Evolutionary conservation across 2,113 vertebrate species (phyloP).

Genomic region (Ammodytes dubius): DNA sequence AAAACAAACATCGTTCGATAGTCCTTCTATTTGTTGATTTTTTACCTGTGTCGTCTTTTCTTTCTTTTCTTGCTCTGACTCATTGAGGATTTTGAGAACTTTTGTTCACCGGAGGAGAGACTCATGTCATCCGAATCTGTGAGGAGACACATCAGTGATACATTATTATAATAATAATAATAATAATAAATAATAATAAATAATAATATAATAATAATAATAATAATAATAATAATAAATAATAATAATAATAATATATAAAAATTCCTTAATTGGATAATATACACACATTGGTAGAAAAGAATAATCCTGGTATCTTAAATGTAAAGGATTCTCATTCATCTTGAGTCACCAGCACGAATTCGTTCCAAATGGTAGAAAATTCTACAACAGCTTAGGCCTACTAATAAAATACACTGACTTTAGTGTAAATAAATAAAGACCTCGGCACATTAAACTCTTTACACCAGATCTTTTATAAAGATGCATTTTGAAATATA

Average conservation of each 20-base stretch:
- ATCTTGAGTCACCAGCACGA: not conserved
- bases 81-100: conserved; percentile 92
- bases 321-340: not conserved
- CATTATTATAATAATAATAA: not conserved
- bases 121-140: conserved; percentile 95
- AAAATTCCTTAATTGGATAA: too few species aligned
- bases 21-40: not conserved
- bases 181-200: not conserved
- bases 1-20: not conserved
- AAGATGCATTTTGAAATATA: not conserved
- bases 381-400: not conserved
- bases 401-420: not conserved
- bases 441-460: not conserved
- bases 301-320: not conserved
- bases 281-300: not conserved
- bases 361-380: not conserved
- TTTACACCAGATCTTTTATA: not conserved
- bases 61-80: conserved; percentile 97
- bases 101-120: conserved; percentile 91
- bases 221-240: not conserved
- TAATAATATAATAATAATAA: not conserved
- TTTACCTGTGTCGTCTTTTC: conserved; percentile 96
- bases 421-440: not conserved
- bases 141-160: conserved; percentile 4
- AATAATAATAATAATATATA: not conserved